phyloP scores from a whole-genome alignment of 2,797 vertebrate species.

The Geotria australis region DNA sequence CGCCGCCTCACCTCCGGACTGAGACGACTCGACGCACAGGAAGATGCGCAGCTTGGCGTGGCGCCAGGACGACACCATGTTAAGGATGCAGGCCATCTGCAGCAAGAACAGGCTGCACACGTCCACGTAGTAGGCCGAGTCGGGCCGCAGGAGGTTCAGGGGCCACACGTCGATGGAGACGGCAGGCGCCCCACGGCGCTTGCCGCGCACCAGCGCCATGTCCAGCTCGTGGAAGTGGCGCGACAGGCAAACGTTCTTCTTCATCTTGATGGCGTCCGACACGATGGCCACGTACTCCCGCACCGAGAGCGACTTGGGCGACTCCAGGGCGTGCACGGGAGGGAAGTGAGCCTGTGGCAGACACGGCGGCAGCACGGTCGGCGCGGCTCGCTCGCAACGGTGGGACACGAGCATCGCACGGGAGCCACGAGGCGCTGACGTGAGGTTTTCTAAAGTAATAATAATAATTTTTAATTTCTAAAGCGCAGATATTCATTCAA shows the following conservation, averaged over 20 bases:
- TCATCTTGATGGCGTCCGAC: conserved; percentile 57
- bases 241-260: conserved; percentile 50
- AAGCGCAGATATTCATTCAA: too few species aligned
- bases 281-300: conserved; percentile 50
- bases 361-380: background rate
- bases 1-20: conserved; percentile 2
- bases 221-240: conserved; percentile 36
- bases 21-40: conserved; percentile 27
- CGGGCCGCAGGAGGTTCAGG: conserved; percentile 34
- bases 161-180: conserved; percentile 58
- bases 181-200: conserved; percentile 3
- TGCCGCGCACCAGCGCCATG: conserved; percentile 13
- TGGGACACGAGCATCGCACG: too few species aligned
- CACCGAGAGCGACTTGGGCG: conserved; percentile 21
- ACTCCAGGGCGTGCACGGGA: conserved; percentile 27
- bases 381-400: too few species aligned
- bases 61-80: conserved; percentile 55
- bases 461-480: too few species aligned
- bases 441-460: too few species aligned
- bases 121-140: conserved; percentile 26
- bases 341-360: conserved; percentile 40
- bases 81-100: conserved; percentile 67
- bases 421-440: too few species aligned
- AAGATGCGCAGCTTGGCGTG: conserved; percentile 41
- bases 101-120: conserved; percentile 60